phyloP scores from a whole-genome alignment of 2,888 invertebrate genomes.

The Cataglyphis rosenhaueri region DNA sequence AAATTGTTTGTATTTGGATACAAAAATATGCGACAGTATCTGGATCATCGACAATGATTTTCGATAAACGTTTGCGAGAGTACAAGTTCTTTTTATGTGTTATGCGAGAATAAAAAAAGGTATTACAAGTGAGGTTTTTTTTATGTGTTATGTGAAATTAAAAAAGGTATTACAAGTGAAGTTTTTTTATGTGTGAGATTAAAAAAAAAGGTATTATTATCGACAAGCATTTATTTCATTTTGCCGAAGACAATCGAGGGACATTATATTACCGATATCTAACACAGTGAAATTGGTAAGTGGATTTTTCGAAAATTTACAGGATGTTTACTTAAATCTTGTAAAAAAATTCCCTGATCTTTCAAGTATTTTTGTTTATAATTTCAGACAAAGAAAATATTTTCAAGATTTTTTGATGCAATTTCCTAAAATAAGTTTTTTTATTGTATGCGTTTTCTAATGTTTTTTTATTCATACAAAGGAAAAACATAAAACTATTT shows the following conservation, averaged over 20 bases:
- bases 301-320: neutral
- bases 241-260: neutral
- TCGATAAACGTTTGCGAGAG: neutral
- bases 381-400: too few species aligned
- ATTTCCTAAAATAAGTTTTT: too few species aligned
- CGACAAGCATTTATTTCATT: neutral
- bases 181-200: neutral
- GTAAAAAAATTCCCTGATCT: too few species aligned
- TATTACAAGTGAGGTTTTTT: neutral
- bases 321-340: too few species aligned
- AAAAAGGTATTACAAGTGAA: conserved; percentile 4
- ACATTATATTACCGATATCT: neutral
- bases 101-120: neutral
- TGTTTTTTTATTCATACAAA: too few species aligned
- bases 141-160: neutral
- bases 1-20: neutral
- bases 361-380: too few species aligned
- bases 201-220: conserved; percentile 27
- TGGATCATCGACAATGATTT: conserved; percentile 28
- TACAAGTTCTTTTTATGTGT: conserved; percentile 2
- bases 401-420: too few species aligned
- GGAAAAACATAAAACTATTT: too few species aligned
- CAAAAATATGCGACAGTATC: conserved; percentile 1
- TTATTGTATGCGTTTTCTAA: too few species aligned
- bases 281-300: neutral